Evolutionary conservation across 2,113 vertebrate species (phyloP).

Genomic region (Gracilinanus agilis): DNA sequence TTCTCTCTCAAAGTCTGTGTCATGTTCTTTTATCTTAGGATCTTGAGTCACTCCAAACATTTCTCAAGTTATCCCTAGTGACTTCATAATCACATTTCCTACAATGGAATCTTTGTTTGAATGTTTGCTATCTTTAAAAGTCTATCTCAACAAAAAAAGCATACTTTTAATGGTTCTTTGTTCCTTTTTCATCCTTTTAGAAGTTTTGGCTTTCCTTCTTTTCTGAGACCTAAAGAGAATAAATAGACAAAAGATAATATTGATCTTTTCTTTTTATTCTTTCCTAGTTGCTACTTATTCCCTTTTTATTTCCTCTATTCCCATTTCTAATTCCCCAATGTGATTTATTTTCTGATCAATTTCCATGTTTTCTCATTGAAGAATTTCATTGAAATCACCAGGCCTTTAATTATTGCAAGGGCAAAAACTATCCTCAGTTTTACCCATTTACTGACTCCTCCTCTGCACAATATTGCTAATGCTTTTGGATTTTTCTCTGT

Average conservation of each 20-base stretch:
- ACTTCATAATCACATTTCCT: slow-evolving; percentile 57
- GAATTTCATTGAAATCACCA: background rate
- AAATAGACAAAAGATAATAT: slow-evolving; percentile 32
- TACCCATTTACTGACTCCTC: background rate
- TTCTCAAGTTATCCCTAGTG: slow-evolving; percentile 2
- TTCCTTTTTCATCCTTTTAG: slow-evolving; percentile 40
- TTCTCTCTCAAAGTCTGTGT: slow-evolving; percentile 16
- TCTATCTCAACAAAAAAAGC: slow-evolving; percentile 55
- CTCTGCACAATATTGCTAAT: background rate
- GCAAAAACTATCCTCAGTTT: background rate
- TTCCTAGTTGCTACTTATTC: slow-evolving; percentile 1
- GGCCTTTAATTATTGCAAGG: background rate
- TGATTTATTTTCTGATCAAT: slow-evolving; percentile 23
- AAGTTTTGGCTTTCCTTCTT: slow-evolving; percentile 36
- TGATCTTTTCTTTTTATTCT: slow-evolving; percentile 25
- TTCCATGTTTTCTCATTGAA: background rate
- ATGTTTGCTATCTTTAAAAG: slow-evolving; percentile 56
- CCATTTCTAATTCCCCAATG: background rate
- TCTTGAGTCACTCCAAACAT: slow-evolving; percentile 24
- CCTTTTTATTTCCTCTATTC: slow-evolving; percentile 29
- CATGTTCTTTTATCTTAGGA: slow-evolving; percentile 34
- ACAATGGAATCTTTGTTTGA: slow-evolving; percentile 38
- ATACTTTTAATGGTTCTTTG: slow-evolving; percentile 32
- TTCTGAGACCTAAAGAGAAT: slow-evolving; percentile 24
- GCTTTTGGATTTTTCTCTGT: background rate